Evolutionary conservation across 2,113 vertebrate genomes (phyloP).

Genomic region (Neodontobutis hainanensis): DNA sequence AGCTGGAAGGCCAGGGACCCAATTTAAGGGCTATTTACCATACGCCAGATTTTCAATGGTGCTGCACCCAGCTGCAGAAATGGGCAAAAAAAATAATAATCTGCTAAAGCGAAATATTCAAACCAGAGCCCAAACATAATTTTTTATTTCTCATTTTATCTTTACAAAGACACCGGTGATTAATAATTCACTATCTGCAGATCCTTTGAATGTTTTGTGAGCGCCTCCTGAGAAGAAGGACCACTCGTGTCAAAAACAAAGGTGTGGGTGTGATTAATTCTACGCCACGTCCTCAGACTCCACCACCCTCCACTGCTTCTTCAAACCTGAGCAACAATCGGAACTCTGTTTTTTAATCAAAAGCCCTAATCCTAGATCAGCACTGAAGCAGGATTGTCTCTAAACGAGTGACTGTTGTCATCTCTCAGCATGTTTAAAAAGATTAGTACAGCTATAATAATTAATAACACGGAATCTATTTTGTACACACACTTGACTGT

Average conservation of each 20-base stretch:
- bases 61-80: constrained; percentile 39
- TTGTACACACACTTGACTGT: constrained; percentile 8
- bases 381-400: constrained; percentile 43
- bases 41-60: constrained; percentile 57
- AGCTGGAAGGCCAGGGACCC: constrained; percentile 69
- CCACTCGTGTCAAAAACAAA: constrained; percentile 33
- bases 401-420: constrained; percentile 32
- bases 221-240: constrained; percentile 26
- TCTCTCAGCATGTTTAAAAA: constrained; percentile 29
- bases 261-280: constrained; percentile 46
- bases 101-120: constrained; percentile 28
- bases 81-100: constrained; percentile 23
- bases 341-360: constrained; percentile 42
- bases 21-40: constrained; percentile 75
- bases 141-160: constrained; percentile 19
- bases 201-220: constrained; percentile 37
- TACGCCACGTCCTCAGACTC: constrained; percentile 35
- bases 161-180: constrained; percentile 27
- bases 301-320: constrained; percentile 45
- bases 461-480: constrained; percentile 22
- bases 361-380: constrained; percentile 56
- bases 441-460: constrained; percentile 4
- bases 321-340: constrained; percentile 35
- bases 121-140: constrained; percentile 6
- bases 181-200: constrained; percentile 59